phyloP scores from a whole-genome alignment of 2,888 invertebrate species.

The Macrosiphum euphorbiae region DNA sequence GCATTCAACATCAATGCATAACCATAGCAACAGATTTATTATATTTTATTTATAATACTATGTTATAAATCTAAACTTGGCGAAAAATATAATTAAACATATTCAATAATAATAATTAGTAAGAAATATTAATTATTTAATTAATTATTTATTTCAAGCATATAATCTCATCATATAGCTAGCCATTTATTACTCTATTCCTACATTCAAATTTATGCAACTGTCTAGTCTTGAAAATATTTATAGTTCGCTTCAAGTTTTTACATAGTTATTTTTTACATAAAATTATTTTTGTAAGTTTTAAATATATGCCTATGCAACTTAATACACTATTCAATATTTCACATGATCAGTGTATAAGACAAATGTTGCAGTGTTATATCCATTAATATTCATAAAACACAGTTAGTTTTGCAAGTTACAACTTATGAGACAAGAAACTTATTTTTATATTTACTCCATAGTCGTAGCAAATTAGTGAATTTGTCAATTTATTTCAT shows the following conservation, averaged over 20 bases:
- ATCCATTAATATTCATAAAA: not conserved
- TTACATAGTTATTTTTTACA: slow-evolving; percentile 38
- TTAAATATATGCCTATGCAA: not conserved
- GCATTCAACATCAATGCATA: not conserved
- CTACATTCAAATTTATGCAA: slow-evolving; percentile 49
- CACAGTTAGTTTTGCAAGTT: not conserved
- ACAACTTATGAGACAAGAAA: not conserved
- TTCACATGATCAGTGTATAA: slow-evolving; percentile 11
- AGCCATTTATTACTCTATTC: slow-evolving; percentile 46
- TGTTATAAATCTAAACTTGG: not conserved
- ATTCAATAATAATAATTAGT: not conserved
- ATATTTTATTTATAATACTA: not conserved
- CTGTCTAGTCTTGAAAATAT: slow-evolving; percentile 61
- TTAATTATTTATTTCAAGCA: slow-evolving; percentile 14
- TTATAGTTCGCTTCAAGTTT: slow-evolving; percentile 53
- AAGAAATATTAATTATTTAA: not conserved
- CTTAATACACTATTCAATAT: not conserved
- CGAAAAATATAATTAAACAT: slow-evolving; percentile 22
- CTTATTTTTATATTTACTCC: slow-evolving; percentile 6
- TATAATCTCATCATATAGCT: slow-evolving; percentile 12
- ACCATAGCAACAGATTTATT: slow-evolving; percentile 1
- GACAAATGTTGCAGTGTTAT: not conserved
- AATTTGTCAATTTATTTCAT: not conserved
- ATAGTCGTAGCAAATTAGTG: not conserved
- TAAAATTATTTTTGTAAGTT: slow-evolving; percentile 39